Evolutionary conservation across 2,797 vertebrate species (phyloP), one percentile per base, ranked within the genome.

Genomic region (Muscicapa comitata): DNA sequence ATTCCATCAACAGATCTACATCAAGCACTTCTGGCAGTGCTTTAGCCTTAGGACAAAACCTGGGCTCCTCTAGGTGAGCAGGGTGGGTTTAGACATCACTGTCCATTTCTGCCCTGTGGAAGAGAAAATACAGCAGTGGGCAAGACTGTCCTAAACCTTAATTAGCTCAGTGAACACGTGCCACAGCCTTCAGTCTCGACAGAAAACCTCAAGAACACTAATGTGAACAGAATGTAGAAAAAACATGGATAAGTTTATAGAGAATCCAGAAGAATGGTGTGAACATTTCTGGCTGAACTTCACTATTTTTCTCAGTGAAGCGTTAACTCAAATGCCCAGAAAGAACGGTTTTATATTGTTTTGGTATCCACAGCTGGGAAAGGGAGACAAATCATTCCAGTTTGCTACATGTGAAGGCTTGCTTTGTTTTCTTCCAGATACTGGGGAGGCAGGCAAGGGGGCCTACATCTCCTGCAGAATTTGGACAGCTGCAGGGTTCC

Each of bases 321-420:
- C 8, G 0, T 77, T 77, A 74, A 70, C 16, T 70, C 35, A 21
- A 59, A 73, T 26, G 24, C 58, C n/a, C 61, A 45, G 17, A 63
- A 90, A 75, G 16, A 72, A 75, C 1, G 1, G 14, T n/a, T 90
- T 86, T 25, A 28, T 74, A 72, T 45, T 35, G 31, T 45, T 42
- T 50, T 0, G 0, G 4, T 43, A 62, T 33, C 48, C 24, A 10
- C 31, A 29, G 31, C 2, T 61, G 25, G 70, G 54, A 79, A 80
- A 83, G 35, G 31, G 19, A 91, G 43, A 67, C 14, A 71, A 54
- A 50, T 26, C 13, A 61, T 18, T 37, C 42, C 50, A 45, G 37
- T 48, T 57, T 86, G n/a, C 37, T 53, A 13, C 31, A 28, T 8
- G 16, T 26, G 42, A 70, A 72, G n/a, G 23, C 17, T 50, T 66